These are phyloP conservation scores for Oxycera nigricornis DNA, from an alignment of 2,888 invertebrate species.

Conservation along the genomic window DNA sequence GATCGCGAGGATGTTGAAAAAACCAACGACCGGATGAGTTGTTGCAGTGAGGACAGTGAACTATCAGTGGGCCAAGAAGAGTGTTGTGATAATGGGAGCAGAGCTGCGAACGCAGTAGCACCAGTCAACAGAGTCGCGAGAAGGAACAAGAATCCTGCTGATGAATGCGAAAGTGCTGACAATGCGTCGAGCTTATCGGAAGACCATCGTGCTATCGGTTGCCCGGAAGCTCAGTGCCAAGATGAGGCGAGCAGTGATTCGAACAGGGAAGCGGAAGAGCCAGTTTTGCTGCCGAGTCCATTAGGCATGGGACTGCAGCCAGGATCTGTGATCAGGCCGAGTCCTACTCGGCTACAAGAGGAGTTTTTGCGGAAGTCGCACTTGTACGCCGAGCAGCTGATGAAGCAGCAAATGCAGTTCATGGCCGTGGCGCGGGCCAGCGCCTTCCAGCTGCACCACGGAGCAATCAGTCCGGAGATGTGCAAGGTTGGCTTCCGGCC, in stretches of 20 bases:
- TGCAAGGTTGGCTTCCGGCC: slow-evolving; percentile 49
- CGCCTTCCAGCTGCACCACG: slow-evolving; percentile 54
- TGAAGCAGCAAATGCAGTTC: slow-evolving; percentile 62
- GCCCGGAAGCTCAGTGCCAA: slow-evolving; percentile 28
- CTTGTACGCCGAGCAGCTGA: slow-evolving; percentile 61
- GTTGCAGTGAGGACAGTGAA: slow-evolving; percentile 80
- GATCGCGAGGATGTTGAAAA: slow-evolving; percentile 46
- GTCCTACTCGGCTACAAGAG: slow-evolving; percentile 58
- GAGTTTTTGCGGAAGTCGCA: slow-evolving; percentile 61
- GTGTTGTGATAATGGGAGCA: slow-evolving; percentile 46
- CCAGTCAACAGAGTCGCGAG: slow-evolving; percentile 18
- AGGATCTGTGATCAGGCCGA: slow-evolving; percentile 50
- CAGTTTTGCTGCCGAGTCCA: slow-evolving; percentile 50
- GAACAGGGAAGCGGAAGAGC: slow-evolving; percentile 44
- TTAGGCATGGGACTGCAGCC: slow-evolving; percentile 50
- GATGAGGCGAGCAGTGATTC: slow-evolving; percentile 46
- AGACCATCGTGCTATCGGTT: slow-evolving; percentile 35
- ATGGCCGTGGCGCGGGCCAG: slow-evolving; percentile 61
- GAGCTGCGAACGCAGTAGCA: slow-evolving; percentile 27
- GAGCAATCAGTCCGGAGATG: slow-evolving; percentile 28
- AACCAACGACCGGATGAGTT: slow-evolving; percentile 66
- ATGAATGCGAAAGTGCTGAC: slow-evolving; percentile 46
- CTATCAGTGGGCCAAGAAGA: slow-evolving; percentile 80
- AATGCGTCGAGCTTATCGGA: slow-evolving; percentile 45
- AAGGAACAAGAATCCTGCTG: slow-evolving; percentile 6